Percentiles rank a stretch among this genome's conserved stretches.
phyloP scores from a whole-genome alignment of 2,113 vertebrate species.

The Scomber colias region DNA sequence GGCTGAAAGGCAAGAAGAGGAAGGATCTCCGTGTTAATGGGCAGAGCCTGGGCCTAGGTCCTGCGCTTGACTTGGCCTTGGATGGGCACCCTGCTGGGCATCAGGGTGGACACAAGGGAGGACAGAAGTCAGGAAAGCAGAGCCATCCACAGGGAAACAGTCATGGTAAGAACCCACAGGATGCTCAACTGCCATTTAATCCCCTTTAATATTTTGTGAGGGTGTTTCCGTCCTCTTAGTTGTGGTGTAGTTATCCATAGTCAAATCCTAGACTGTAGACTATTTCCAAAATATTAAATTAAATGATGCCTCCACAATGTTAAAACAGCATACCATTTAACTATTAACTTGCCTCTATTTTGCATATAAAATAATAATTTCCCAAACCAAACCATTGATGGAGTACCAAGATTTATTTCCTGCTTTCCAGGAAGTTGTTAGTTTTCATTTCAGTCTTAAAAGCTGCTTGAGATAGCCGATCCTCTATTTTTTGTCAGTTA shows the following conservation, averaged over 20 bases:
- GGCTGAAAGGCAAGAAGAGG: slow-evolving; percentile 80
- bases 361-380: too few relatives aligned
- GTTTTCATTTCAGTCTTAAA: not conserved
- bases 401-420: not conserved
- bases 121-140: slow-evolving; percentile 61
- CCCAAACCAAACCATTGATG: too few relatives aligned
- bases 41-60: slow-evolving; percentile 70
- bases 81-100: slow-evolving; percentile 47
- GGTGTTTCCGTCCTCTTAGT: not conserved
- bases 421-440: not conserved
- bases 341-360: too few relatives aligned
- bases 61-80: slow-evolving; percentile 72
- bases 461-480: not conserved
- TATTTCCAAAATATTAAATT: too few relatives aligned
- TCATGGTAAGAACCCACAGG: slow-evolving; percentile 62
- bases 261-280: too few relatives aligned
- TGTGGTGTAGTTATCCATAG: too few relatives aligned
- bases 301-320: too few relatives aligned
- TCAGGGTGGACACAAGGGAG: slow-evolving; percentile 64
- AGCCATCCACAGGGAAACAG: slow-evolving; percentile 64
- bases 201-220: not conserved
- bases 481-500: not conserved
- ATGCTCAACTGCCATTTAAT: not conserved
- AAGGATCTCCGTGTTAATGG: slow-evolving; percentile 60
- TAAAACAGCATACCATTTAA: too few relatives aligned